A percentile compares a stretch with the other conserved stretches of the same genome.
These are phyloP conservation scores for Oscheius myriophilus DNA, from an alignment of 2,888 invertebrate species.

Conservation along the genomic window DNA sequence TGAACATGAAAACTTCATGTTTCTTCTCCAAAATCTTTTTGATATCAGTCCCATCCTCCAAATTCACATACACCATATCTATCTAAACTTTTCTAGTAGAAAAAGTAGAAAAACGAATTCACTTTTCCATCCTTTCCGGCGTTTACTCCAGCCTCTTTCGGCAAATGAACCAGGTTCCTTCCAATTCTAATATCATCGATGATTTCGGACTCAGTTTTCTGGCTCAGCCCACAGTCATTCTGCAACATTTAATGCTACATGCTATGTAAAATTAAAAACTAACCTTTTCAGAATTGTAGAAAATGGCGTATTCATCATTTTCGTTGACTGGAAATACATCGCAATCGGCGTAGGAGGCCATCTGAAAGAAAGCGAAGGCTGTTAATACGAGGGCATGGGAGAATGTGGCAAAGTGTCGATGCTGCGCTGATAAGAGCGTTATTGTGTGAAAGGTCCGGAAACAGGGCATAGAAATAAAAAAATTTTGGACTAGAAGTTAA, in stretches of 20 bases:
- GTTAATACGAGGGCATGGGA: too few relatives aligned
- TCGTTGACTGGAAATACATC: slow-evolving; percentile 5
- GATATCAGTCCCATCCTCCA: not conserved
- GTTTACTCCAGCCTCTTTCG: not conserved
- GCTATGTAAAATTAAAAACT: not conserved
- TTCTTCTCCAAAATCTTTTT: not conserved
- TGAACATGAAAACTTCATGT: slow-evolving; percentile 9
- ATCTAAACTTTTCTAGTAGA: slow-evolving; percentile 17
- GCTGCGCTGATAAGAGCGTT: too few relatives aligned
- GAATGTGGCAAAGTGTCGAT: too few relatives aligned
- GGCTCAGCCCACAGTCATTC: not conserved
- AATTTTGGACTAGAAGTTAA: too few relatives aligned
- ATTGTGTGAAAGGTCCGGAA: too few relatives aligned
- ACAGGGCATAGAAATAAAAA: too few relatives aligned
- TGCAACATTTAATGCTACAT: not conserved
- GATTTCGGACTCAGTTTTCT: slow-evolving; percentile 7
- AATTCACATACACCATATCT: slow-evolving; percentile 5
- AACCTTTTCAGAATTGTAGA: slow-evolving; percentile 7
- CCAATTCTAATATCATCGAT: slow-evolving; percentile 19
- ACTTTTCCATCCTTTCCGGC: not conserved
- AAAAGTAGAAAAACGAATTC: too few relatives aligned
- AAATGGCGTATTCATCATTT: slow-evolving; percentile 10
- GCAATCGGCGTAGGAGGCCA: slow-evolving; percentile 11
- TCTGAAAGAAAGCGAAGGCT: not conserved
- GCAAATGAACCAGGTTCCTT: not conserved